Conservation (phyloP, 2,113 vertebrate genomes). For the Psammodynastes pulverulentus region DNA sequence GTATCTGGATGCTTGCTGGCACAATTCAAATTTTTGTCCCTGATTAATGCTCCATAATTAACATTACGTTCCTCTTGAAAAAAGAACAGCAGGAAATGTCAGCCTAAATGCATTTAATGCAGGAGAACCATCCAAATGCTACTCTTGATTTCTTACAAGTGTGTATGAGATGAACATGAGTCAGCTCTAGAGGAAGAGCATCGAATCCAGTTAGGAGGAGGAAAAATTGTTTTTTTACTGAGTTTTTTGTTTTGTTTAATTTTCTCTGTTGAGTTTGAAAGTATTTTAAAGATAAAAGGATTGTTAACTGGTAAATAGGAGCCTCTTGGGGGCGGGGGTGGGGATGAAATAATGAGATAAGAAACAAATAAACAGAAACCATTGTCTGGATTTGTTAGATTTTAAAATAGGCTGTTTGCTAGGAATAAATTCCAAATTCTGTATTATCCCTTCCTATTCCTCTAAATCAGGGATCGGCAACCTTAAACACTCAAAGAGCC, state of each 20-base stretch:
- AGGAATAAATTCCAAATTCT: not conserved
- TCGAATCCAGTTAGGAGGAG: not conserved
- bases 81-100: not conserved
- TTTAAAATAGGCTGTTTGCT: not conserved
- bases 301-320: not conserved
- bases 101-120: not conserved
- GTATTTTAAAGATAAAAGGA: not conserved
- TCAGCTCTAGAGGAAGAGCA: not conserved
- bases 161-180: not conserved
- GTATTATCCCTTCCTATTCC: not conserved
- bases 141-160: not conserved
- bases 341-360: not conserved
- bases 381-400: not conserved
- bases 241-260: not conserved
- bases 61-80: not conserved
- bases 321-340: not conserved
- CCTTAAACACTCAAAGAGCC: too few relatives aligned
- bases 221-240: not conserved
- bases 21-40: not conserved
- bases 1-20: not conserved
- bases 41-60: not conserved
- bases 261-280: not conserved
- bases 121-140: not conserved
- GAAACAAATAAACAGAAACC: not conserved
- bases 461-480: too few relatives aligned